phyloP scores from a whole-genome alignment of 35 echinoderm and acorn worm species.

The Ptychodera flava region DNA sequence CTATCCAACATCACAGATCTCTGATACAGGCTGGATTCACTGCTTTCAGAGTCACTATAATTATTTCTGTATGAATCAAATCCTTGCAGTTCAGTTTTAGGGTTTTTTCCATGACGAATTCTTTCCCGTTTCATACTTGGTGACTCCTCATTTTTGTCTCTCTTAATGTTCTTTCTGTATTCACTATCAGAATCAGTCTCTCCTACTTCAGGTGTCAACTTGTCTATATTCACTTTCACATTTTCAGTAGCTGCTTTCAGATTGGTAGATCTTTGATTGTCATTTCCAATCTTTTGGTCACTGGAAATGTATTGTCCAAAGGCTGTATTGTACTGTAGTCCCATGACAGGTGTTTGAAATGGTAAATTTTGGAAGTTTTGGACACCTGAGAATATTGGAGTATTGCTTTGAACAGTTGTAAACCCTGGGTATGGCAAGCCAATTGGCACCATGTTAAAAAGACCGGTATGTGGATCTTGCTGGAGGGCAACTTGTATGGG shows the following conservation, averaged over 20 bases:
- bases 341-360: slow-evolving; percentile 2
- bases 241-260: background rate
- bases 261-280: background rate
- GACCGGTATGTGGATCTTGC: slow-evolving; percentile 83
- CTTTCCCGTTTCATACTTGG: background rate
- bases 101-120: slow-evolving; percentile 39
- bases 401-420: background rate
- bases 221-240: slow-evolving; percentile 31
- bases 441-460: slow-evolving; percentile 69
- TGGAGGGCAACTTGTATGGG: slow-evolving; percentile 75
- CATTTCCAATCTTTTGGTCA: background rate
- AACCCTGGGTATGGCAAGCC: slow-evolving; percentile 16
- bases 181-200: slow-evolving; percentile 21
- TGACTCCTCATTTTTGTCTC: slow-evolving; percentile 8
- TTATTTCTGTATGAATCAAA: background rate
- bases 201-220: background rate
- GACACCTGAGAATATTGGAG: slow-evolving; percentile 3
- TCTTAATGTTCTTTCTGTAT: slow-evolving; percentile 40
- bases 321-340: slow-evolving; percentile 2
- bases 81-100: slow-evolving; percentile 11
- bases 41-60: slow-evolving; percentile 85
- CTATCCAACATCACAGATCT: slow-evolving; percentile 9
- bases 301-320: background rate
- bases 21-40: slow-evolving; percentile 54
- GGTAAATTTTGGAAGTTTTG: slow-evolving; percentile 15